Evolutionary conservation across 2,797 vertebrate genomes (phyloP).

Genomic region (Hippoglossus hippoglossus): DNA sequence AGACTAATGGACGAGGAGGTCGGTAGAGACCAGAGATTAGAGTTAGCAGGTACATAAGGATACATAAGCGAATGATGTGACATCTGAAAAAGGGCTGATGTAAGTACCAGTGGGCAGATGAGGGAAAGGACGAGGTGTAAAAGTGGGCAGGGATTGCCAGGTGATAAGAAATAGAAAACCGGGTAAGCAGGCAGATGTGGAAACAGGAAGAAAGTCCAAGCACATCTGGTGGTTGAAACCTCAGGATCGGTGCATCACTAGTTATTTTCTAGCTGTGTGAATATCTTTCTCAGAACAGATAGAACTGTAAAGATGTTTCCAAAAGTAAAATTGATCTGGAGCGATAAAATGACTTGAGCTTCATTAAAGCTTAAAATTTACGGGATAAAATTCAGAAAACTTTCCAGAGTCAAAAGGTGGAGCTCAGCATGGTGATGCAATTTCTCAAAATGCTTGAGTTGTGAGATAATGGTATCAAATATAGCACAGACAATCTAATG

Average conservation of each 20-base stretch:
- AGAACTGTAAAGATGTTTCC: not conserved
- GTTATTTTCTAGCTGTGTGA: not conserved
- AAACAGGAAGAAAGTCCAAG: not conserved
- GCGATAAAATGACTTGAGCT: not conserved
- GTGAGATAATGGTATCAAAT: not conserved
- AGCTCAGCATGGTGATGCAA: constrained; percentile 2
- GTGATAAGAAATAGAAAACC: not conserved
- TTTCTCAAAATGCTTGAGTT: not conserved
- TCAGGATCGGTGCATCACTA: not conserved
- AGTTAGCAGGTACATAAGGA: not conserved
- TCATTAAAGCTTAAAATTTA: no score
- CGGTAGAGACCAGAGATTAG: not conserved
- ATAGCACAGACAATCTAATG: not conserved
- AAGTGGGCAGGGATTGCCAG: not conserved
- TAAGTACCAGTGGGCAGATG: not conserved
- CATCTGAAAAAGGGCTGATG: not conserved
- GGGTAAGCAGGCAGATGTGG: not conserved
- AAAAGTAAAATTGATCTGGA: not conserved
- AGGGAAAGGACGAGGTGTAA: not conserved
- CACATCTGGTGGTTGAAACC: not conserved
- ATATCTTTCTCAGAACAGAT: not conserved
- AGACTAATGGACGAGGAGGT: not conserved
- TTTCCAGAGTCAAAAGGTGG: not conserved
- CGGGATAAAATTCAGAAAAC: not conserved
- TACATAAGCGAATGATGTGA: not conserved